These are phyloP conservation scores for Triplophysa bombifrons DNA, from an alignment of 2,797 vertebrate genomes.

Conservation along the genomic window DNA sequence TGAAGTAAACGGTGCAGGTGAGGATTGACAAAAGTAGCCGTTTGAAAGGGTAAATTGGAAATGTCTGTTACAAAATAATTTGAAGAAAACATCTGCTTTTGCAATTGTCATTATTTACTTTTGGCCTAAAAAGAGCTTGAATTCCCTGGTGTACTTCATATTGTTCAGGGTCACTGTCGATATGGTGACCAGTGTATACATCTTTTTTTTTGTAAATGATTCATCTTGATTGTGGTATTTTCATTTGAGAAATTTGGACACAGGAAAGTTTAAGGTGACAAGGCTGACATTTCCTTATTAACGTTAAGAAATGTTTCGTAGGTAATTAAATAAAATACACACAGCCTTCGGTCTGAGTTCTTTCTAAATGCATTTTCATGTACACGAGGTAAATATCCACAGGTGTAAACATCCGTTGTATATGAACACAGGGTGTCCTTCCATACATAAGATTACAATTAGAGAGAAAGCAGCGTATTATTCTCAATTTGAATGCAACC, in stretches of 20 bases:
- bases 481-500: conserved; percentile 41
- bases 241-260: neutral
- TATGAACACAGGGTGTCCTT: conserved; percentile 42
- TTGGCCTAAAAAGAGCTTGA: too few relatives aligned
- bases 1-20: too few relatives aligned
- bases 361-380: conserved; percentile 44
- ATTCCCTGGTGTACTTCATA: too few relatives aligned
- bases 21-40: too few relatives aligned
- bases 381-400: conserved; percentile 34
- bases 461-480: conserved; percentile 52
- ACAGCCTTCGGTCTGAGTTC: neutral
- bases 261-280: neutral
- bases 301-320: neutral
- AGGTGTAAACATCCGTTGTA: conserved; percentile 45
- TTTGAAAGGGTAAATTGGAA: too few relatives aligned
- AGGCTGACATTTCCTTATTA: neutral
- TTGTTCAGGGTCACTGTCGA: neutral
- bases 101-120: too few relatives aligned
- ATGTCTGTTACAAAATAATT: too few relatives aligned
- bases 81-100: too few relatives aligned
- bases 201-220: neutral
- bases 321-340: neutral
- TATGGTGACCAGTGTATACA: too few relatives aligned
- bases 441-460: conserved; percentile 46
- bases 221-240: neutral